Percentiles rank a stretch among this genome's conserved stretches.
phyloP scores from a whole-genome alignment of 2,888 invertebrate species.

The Mesorhabditis spiculigera region DNA sequence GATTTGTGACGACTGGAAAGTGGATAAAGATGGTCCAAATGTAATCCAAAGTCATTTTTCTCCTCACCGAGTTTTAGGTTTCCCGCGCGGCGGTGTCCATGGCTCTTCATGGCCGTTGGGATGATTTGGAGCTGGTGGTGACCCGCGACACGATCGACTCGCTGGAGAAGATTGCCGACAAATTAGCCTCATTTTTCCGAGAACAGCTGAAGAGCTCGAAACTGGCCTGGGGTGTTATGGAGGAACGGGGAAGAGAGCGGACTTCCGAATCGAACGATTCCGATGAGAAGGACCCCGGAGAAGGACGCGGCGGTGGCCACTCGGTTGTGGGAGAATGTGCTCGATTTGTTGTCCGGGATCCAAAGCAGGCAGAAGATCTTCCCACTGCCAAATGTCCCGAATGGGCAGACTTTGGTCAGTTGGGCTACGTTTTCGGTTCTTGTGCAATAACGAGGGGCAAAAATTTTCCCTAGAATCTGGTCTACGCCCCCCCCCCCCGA shows the following conservation, averaged over 20 bases:
- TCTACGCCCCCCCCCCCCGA: too few species aligned
- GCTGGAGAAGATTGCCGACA: slow-evolving; percentile 90
- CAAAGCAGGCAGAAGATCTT: slow-evolving; percentile 27
- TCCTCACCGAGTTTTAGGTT: neutral
- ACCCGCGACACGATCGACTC: slow-evolving; percentile 94
- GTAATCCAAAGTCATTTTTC: neutral
- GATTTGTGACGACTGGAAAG: slow-evolving; percentile 13
- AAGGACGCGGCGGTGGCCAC: neutral
- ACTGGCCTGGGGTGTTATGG: slow-evolving; percentile 33
- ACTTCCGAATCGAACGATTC: neutral
- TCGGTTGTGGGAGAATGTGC: slow-evolving; percentile 11
- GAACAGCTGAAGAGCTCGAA: slow-evolving; percentile 47
- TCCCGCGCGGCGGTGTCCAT: slow-evolving; percentile 18
- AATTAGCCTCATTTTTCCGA: slow-evolving; percentile 93
- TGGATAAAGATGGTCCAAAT: neutral
- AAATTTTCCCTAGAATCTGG: too few species aligned
- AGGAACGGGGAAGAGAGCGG: slow-evolving; percentile 3
- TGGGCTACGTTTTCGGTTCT: neutral
- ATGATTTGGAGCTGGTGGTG: slow-evolving; percentile 91
- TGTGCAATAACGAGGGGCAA: too few species aligned
- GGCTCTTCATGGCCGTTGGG: slow-evolving; percentile 70
- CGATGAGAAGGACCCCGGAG: slow-evolving; percentile 1
- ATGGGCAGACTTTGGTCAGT: neutral
- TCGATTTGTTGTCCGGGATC: slow-evolving; percentile 29
- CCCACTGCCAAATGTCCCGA: slow-evolving; percentile 15